Conservation (phyloP, 2,888 invertebrate genomes). For the Drosophila macrospina region DNA sequence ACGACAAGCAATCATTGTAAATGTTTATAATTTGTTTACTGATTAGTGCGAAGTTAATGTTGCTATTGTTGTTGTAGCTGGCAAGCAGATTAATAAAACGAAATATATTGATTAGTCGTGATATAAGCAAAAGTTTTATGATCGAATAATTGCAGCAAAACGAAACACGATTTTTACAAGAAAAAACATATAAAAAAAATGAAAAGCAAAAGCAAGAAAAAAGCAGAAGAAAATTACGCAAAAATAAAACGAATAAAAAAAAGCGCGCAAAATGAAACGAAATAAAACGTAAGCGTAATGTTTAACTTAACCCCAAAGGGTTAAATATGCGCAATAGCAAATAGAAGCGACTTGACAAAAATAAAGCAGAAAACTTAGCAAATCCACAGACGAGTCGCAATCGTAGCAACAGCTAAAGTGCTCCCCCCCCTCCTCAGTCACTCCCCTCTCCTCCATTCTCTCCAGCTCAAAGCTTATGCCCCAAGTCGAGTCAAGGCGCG, state of each 20-base stretch:
- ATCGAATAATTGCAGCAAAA: constrained; percentile 23
- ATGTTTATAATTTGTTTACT: constrained; percentile 73
- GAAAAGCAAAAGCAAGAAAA: not conserved
- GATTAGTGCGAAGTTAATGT: constrained; percentile 56
- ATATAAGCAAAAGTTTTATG: constrained; percentile 44
- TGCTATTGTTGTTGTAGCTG: constrained; percentile 28
- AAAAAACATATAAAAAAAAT: constrained; percentile 6
- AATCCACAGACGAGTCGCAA: constrained; percentile 16
- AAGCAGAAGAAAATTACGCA: constrained; percentile 16
- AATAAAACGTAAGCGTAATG: constrained; percentile 70
- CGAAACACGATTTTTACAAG: constrained; percentile 11
- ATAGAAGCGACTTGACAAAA: constrained; percentile 45
- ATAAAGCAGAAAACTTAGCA: constrained; percentile 26
- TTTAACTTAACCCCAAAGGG: constrained; percentile 78
- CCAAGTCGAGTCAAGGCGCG: too few species aligned
- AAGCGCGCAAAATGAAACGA: constrained; percentile 59
- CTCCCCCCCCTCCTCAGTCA: too few species aligned
- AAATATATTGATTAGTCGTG: constrained; percentile 47
- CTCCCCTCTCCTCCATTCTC: too few species aligned
- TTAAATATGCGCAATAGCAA: constrained; percentile 76
- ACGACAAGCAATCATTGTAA: constrained; percentile 60
- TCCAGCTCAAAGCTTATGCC: constrained; percentile 41
- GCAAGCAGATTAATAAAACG: constrained; percentile 40
- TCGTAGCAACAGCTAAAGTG: constrained; percentile 22
- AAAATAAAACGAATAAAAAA: constrained; percentile 8